Percentiles rank a stretch among this genome's conserved stretches.
These are phyloP conservation scores for Nothura maculosa DNA, from an alignment of 2,797 vertebrate species.

Conservation along the genomic window DNA sequence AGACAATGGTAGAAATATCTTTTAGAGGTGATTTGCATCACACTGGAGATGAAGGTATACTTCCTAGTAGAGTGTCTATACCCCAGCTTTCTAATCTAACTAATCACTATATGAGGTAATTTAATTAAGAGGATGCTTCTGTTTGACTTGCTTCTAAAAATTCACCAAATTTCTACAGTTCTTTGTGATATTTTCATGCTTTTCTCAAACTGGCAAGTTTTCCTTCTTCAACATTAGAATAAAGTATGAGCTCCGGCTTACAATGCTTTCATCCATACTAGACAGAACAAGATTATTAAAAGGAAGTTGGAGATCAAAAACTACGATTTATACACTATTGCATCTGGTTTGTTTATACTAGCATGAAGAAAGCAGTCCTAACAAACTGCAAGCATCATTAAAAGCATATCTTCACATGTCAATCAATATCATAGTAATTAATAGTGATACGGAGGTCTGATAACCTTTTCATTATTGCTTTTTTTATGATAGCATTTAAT, in stretches of 20 bases:
- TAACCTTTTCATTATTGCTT: neutral
- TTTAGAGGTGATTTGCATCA: neutral
- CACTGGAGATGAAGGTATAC: neutral
- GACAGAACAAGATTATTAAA: neutral
- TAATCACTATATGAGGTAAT: neutral
- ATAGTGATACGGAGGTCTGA: neutral
- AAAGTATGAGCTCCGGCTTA: neutral
- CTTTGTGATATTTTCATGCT: neutral
- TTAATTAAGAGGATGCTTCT: neutral
- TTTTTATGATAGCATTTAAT: neutral
- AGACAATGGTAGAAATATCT: neutral
- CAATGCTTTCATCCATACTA: neutral
- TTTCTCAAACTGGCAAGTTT: neutral
- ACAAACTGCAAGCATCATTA: constrained; percentile 31
- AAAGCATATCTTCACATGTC: neutral
- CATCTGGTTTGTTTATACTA: constrained; percentile 51
- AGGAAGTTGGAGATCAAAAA: constrained; percentile 13
- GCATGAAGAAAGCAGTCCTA: constrained; percentile 35
- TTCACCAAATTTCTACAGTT: neutral
- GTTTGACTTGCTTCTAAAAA: neutral
- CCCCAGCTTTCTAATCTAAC: neutral
- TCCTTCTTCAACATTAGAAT: neutral
- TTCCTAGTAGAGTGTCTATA: neutral
- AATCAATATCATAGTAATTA: neutral
- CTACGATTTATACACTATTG: neutral